Base-by-base conservation (phyloP, 1,140 invertebrate species). In the Drosophila ironensis region DNA sequence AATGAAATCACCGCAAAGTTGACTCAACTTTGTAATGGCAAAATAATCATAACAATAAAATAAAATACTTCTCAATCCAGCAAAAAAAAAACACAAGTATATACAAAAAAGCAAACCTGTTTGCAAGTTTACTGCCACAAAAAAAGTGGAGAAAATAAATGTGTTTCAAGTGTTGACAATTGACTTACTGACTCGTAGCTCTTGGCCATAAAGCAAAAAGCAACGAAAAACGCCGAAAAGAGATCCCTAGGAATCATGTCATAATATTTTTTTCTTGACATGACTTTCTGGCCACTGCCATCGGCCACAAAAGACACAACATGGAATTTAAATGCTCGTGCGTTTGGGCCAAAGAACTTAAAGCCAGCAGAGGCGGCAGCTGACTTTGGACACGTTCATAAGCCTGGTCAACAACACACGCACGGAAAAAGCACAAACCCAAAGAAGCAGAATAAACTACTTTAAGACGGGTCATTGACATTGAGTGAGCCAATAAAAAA, bases 111-210 rank as follows among this genome's bases (percentile, higher is more conserved):
- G 28, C 17, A 50, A 82, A 82, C 77, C 63, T 48, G 77, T 82
- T 82, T 12, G 5, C 40, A 28, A 51, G 48, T 52, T 70, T 52
- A 45, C 61, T 61, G 54, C 46, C 52, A 45, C 38, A 33, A 24
- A 28, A 33, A 9, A 24, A 14, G 8, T 9, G 16, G 12, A 3
- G 9, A 3, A 17, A 35, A 30, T 33, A 77, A 66, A 50, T 70
- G 46, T 63, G 30, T 67, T 63, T 67, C 48, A 86, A 78, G 70
- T 75, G 80, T 61, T 66, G 74, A 80, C 80, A 84, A 86, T 84
- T 84, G 80, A 84, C 80, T 84, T 72, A 86, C 74, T 84, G 80
- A 86, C 70, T 84, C 52, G 59, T 71, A 66, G 64, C 78, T 64
- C 24, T 46, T 52, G 77, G 68, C 72, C 47, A 72, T 63, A 35